Percentiles rank a stretch among this genome's conserved stretches.
Conservation (phyloP, 2,797 vertebrate genomes). For the Liasis olivaceus region DNA sequence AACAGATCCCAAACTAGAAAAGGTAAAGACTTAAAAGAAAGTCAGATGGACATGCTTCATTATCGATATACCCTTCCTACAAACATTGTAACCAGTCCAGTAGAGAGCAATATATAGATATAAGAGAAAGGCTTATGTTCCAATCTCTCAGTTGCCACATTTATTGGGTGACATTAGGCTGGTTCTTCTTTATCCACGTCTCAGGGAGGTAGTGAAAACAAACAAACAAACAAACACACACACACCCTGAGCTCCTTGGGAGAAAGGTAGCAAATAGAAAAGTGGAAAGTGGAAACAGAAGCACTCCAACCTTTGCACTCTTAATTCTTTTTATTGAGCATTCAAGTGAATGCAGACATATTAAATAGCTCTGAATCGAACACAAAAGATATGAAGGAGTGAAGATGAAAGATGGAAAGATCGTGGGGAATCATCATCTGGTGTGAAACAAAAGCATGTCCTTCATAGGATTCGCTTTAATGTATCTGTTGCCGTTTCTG, state of each 20-base stretch:
- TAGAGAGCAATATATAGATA: neutral
- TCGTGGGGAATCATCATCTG: neutral
- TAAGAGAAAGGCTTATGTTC: neutral
- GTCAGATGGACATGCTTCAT: neutral
- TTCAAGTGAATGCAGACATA: neutral
- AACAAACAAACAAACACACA: neutral
- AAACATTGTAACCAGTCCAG: neutral
- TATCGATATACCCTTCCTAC: neutral
- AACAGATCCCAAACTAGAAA: neutral
- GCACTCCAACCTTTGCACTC: neutral
- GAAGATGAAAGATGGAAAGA: fast-evolving
- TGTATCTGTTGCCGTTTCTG: constrained; percentile 26
- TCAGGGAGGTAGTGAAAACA: neutral
- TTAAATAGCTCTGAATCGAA: neutral
- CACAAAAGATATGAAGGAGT: fast-evolving
- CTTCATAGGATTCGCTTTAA: constrained; percentile 41
- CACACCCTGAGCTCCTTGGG: neutral
- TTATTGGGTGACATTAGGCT: neutral
- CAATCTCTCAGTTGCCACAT: neutral
- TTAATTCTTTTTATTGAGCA: neutral
- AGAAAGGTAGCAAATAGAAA: neutral
- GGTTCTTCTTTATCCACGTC: neutral
- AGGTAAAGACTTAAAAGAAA: neutral
- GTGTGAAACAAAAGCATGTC: constrained; percentile 21
- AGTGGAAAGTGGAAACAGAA: neutral